phyloP scores from a whole-genome alignment of 2,113 vertebrate genomes.

The Erinaceus europaeus region DNA sequence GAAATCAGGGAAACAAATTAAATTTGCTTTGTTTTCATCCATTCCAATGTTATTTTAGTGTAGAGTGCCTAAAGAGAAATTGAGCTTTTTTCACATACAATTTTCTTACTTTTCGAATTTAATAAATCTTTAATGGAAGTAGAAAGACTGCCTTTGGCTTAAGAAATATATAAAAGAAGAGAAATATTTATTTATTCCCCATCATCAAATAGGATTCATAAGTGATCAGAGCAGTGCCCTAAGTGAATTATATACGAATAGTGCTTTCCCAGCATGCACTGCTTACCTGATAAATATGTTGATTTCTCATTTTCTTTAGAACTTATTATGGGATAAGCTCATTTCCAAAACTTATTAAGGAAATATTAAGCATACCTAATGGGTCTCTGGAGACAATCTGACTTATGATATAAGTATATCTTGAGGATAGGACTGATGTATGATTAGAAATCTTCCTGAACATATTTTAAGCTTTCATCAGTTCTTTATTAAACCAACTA shows the following conservation, averaged over 20 bases:
- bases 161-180: constrained; percentile 45
- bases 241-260: constrained; percentile 8
- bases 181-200: constrained; percentile 26
- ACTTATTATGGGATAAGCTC: constrained; percentile 56
- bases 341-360: constrained; percentile 60
- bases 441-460: constrained; percentile 46
- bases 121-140: constrained; percentile 67
- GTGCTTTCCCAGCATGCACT: background rate
- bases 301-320: constrained; percentile 48
- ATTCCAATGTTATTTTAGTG: constrained; percentile 73
- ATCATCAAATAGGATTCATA: constrained; percentile 3
- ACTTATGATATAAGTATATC: constrained; percentile 27
- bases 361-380: constrained; percentile 56
- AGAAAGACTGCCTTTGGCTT: constrained; percentile 63
- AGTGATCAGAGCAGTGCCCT: constrained; percentile 33
- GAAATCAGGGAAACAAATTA: constrained; percentile 67
- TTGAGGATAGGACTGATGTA: constrained; percentile 30
- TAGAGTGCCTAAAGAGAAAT: constrained; percentile 47
- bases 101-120: constrained; percentile 69
- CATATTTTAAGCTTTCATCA: constrained; percentile 36
- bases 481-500: constrained; percentile 52
- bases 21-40: constrained; percentile 70
- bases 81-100: constrained; percentile 37
- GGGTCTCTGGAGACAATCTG: constrained; percentile 49
- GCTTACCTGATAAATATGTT: constrained; percentile 41